Evolutionary conservation across 1,140 invertebrate genomes (phyloP).

Genomic region (Aphaenogaster floridana): DNA sequence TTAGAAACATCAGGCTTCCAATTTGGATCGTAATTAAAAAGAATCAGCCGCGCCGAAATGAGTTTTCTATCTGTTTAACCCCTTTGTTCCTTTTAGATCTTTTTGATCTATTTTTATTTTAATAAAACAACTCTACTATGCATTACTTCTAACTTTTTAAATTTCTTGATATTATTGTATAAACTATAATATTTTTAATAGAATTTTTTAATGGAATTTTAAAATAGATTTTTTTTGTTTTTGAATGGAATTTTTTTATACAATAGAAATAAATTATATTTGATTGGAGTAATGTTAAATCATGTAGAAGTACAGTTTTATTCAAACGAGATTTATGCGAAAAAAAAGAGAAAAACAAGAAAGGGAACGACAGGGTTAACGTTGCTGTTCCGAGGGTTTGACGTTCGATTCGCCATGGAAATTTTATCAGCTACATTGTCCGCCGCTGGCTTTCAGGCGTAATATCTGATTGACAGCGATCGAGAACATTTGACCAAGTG

Average conservation of each 20-base stretch:
- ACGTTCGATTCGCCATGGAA: conserved; percentile 22
- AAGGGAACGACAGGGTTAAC: conserved; percentile 1
- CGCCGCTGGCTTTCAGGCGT: conserved; percentile 40
- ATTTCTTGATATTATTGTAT: background rate
- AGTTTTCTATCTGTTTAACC: conserved; percentile 15
- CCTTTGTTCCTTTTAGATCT: background rate
- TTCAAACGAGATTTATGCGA: background rate
- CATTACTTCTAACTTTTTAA: background rate
- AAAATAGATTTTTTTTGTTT: background rate
- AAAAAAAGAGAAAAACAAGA: background rate
- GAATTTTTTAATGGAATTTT: background rate
- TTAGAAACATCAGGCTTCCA: conserved; percentile 25
- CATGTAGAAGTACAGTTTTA: background rate
- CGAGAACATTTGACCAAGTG: conserved; percentile 48
- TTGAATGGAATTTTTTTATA: background rate
- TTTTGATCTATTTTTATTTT: background rate
- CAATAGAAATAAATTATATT: background rate
- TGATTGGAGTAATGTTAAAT: background rate
- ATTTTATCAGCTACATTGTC: conserved; percentile 50
- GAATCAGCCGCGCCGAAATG: conserved; percentile 16
- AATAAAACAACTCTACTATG: background rate
- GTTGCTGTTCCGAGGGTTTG: background rate
- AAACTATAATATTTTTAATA: conserved; percentile 11
- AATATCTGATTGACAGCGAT: conserved; percentile 60
- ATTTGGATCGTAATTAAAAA: conserved; percentile 50